Evolutionary conservation across 2,797 vertebrate species (phyloP), one percentile per base, ranked within the genome.

Genomic region (Parauchenoglanis ngamensis): DNA sequence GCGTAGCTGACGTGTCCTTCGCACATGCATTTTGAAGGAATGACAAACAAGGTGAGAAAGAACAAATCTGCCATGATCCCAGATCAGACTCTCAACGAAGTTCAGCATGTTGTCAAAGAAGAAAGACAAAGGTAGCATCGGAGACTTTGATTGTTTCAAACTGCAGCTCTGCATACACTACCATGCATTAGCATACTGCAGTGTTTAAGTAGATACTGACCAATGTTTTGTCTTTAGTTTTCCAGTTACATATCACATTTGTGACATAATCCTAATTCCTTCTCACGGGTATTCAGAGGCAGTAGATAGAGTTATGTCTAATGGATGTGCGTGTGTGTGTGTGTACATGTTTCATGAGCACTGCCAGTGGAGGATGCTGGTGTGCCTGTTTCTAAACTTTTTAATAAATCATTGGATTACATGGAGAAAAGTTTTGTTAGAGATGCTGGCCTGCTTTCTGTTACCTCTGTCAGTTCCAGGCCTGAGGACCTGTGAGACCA

Each of bases 341-440:
- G 35, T 17, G 40, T 40, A 40, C n/a, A 52, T 54, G 46, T 0
- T 49, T 25, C 76, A 84, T 35, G 63, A 70, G 46, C 35, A 52
- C 25, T 77, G 86, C 56, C 59, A 25, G 44, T 59, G 1, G 2
- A 78, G 52, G 21, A 86, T 57, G 54, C 28, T 40, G 6, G 11
- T n/a, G 23, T 46, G 57, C 21, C 78, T 0, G 7, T 46, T 81
- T 57, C 25, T n/a, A 84, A 81, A 87, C 75, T 80, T 85, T 72
- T 85, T 67, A 91, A 90, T 88, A 89, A 90, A 88, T 87, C 84
- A 89, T 57, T 77, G n/a, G 15, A 56, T 82, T 61, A 84, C 82
- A 21, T 21, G 81, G 25, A 54, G 79, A 83, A 80, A 70, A 44
- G 54, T 88, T 88, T 88, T 89, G 87, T 84, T 86, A 23, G 78